Evolutionary conservation across 2,797 vertebrate species (phyloP), one percentile per base, ranked within the genome.

Genomic region (Takifugu ocellatus): DNA sequence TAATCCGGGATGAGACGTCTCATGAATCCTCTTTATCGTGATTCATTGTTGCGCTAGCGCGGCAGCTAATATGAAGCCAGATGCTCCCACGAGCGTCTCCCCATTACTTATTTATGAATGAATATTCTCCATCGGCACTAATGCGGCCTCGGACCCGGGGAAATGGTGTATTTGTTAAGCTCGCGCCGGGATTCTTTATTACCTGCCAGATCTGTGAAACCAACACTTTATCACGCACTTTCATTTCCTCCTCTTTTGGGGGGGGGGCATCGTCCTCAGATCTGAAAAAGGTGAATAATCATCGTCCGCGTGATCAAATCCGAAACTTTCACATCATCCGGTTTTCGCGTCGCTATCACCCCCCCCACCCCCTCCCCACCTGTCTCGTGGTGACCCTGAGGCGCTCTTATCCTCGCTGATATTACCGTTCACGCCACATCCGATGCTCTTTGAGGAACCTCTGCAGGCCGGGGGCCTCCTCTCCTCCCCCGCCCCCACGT

Each of bases 91-190:
- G 85, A 83, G 82, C 79, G 72, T 74, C 78, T 70, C 70, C 51
- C 68, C 84, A 86, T 89, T 84, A 88, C 85, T 87, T 89, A 91
- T 90, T 90, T 76, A 90, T 81, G 81, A 83, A 81, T 75, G 69
- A 81, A 90, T 86, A 81, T 84, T 77, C 61, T 82, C 73, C 72
- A 75, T 72, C 82, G 70, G 63, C 73, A 74, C 73, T 87, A 82
- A 86, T 86, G 84, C 78, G 74, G 85, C 81, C 76, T 47, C 9
- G 66, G 75, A 79, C 78, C 79, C 68, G 61, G 61, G 75, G 69
- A 72, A 84, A 84, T 70, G 75, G 76, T 67, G 73, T 79, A 67
- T 81, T 75, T 82, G 77, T 71, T 74, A 79, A 76, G 77, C 68
- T 68, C 57, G 75, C 75, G 70, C 66, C 72, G 33, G 68, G 74